These are phyloP conservation scores for Mustela lutreola DNA, from an alignment of 2,113 vertebrate species.

Conservation along the genomic window DNA sequence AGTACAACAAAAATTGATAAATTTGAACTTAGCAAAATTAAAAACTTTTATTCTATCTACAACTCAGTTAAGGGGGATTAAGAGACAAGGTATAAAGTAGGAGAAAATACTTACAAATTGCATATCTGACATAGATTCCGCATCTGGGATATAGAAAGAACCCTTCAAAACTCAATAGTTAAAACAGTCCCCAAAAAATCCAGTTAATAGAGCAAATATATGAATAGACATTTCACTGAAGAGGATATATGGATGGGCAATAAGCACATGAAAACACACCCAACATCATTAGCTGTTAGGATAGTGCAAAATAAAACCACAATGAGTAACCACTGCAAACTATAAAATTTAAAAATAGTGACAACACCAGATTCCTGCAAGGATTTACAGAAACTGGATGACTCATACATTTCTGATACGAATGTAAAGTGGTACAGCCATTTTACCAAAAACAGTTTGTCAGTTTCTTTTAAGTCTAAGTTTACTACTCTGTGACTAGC, in stretches of 20 bases:
- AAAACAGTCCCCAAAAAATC: background rate
- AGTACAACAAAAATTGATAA: background rate
- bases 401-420: background rate
- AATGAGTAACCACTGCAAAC: background rate
- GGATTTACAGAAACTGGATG: background rate
- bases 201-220: background rate
- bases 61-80: background rate
- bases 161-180: background rate
- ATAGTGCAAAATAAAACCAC: background rate
- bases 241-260: background rate
- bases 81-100: background rate
- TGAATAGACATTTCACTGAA: background rate
- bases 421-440: background rate
- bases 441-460: background rate
- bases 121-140: background rate
- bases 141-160: background rate
- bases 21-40: background rate
- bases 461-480: slow-evolving; percentile 2
- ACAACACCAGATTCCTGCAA: background rate
- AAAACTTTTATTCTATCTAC: background rate
- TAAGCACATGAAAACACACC: background rate
- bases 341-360: background rate
- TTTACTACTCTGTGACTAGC: background rate
- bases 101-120: background rate
- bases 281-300: background rate